Evolutionary conservation across 2,888 invertebrate genomes (phyloP), one percentile per base, ranked within the genome.

Genomic region (Heliconius sara): DNA sequence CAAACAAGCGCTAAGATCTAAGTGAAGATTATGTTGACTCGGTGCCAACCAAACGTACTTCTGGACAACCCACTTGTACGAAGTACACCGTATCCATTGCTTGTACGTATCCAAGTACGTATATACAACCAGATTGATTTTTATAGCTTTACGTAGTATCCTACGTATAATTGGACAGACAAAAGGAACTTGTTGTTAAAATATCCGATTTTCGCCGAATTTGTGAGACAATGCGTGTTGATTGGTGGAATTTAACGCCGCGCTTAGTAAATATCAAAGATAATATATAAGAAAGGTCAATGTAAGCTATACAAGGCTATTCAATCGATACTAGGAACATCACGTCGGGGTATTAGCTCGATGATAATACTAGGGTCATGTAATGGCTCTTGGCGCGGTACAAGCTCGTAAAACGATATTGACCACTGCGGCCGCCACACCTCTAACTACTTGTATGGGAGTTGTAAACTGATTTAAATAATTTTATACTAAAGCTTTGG

Each of bases 321-420:
- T n/a, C 10, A 4, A 7, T 68, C 68, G 3, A 19, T n/a, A n/a
- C 47, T 16, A 16, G 27, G 16, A 43, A 39, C 43, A 57, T 57
- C 43, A 75, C 67, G 74, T 74, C 60, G 12, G 10, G 43, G 43
- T 79, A 27, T 47, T 57, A 68, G 60, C 57, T 68, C 47, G 63
- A 79, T 66, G 52, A 68, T 34, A 68, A 68, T 47, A 75, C 74
- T 60, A 16, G 57, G 78, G 68, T 75, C 78, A n/a, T 79, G 78
- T 79, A 79, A 78, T 78, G 78, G 74, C 57, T 60, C 67, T 79
- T 79, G 78, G 78, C 78, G 57, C 67, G 78, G 39, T 63, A 60
- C 68, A 60, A 60, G 27, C 74, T 75, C 74, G 60, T 79, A 79
- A 79, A 68, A 47, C 68, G 68, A 70, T 79, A 79, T 75, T 70